Base-by-base conservation (phyloP, 1,140 invertebrate genomes). In the Leguminivora glycinivorella region DNA sequence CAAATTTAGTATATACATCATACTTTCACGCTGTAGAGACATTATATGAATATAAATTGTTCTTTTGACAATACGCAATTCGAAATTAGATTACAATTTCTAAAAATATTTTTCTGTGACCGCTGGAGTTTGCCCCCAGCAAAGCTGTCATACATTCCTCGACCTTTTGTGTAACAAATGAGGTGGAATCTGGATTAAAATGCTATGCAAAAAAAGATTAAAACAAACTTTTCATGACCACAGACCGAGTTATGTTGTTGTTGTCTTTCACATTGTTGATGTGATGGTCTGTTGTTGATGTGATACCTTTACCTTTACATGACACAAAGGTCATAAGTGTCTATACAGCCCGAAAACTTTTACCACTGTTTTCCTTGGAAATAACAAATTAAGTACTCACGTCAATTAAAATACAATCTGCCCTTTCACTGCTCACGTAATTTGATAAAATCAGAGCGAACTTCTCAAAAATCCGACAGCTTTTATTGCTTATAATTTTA, bases 361-460 rank as follows among this genome's bases (percentile, higher is more conserved):
- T 22, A 19, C 14, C 9, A 52, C 47, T 5, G 17, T 52, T 52
- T 10, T n/a, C 47, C 17, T 22, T 52, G 47, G 47, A 52, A 17
- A 43, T 5, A 17, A 52, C 6, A 52, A 19, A 19, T 19, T 52
- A 52, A 52, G 47, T 52, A 52, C 47, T 60, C 6, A 29, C 58
- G 26, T 63, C 58, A 63, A 63, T 63, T 29, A 63, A 63, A 63
- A 29, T 31, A 63, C 58, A 31, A 63, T 63, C 47, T 34, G n/a
- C 26, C 58, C 58, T 63, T 63, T 63, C 58, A 63, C 58, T 63
- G 56, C 29, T 63, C 31, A 63, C 58, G 17, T 63, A 63, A 63
- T 31, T 52, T 63, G 24, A 58, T 63, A 63, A 63, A 17, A 29
- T 31, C 26, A 29, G 26, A 29, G 58, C 26, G 34, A 52, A 63